These are phyloP conservation scores for Drosophila sturtevanti DNA, from an alignment of 1,140 invertebrate genomes.

Conservation along the genomic window DNA sequence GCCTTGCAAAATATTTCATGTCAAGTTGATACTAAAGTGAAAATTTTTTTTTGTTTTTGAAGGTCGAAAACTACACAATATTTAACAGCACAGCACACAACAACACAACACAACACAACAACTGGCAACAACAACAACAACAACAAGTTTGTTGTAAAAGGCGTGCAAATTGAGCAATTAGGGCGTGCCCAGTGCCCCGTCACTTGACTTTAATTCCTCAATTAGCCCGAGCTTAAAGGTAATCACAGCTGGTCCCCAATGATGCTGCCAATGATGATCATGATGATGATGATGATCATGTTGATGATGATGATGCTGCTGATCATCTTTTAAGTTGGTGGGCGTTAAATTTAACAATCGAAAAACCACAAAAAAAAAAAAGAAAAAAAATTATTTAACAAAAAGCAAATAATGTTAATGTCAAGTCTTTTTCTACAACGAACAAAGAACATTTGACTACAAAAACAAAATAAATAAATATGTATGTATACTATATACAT, in stretches of 20 bases:
- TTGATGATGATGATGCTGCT: conserved; percentile 37
- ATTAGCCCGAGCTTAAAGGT: conserved; percentile 59
- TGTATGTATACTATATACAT: no score
- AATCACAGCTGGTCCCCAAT: conserved; percentile 46
- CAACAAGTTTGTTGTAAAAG: conserved; percentile 11
- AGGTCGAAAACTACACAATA: conserved; percentile 6
- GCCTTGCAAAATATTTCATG: conserved; percentile 49
- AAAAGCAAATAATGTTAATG: conserved; percentile 61
- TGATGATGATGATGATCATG: conserved; percentile 19
- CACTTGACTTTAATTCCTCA: conserved; percentile 67
- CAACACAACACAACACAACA: conserved; percentile 32
- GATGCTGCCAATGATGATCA: no score
- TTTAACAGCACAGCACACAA: no score
- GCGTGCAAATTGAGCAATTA: conserved; percentile 69
- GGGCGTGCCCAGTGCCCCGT: conserved; percentile 62
- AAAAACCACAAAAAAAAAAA: neutral
- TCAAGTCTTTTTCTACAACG: conserved; percentile 34
- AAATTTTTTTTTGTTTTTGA: conserved; percentile 31
- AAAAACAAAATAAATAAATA: conserved; percentile 40
- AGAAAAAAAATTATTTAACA: conserved; percentile 22
- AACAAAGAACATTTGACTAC: conserved; percentile 79
- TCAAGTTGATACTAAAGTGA: conserved; percentile 63
- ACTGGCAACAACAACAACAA: conserved; percentile 26
- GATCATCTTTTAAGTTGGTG: conserved; percentile 23
- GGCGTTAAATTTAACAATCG: conserved; percentile 56